Base-by-base conservation (phyloP, 23 tunicate genomes). In the Halocynthia roretzi region DNA sequence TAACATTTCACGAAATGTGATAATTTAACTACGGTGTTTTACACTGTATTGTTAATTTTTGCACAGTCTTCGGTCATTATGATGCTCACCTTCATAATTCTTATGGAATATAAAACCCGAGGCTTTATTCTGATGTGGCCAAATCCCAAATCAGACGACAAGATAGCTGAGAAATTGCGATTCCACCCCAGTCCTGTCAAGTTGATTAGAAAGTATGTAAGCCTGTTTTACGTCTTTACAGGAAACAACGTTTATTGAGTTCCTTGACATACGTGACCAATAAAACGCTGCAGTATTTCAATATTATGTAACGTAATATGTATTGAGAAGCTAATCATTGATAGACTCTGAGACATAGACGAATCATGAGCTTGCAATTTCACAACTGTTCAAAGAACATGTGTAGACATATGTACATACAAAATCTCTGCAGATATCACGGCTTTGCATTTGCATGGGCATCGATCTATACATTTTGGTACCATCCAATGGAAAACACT, bases 401-500 rank as follows among this genome's bases (percentile, higher is more conserved):
- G 63, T 14, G 17, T 58, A 58, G 2, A 14, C 63, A 58, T 58
- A 58, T 58, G 63, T n/a, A 58, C 17, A 58, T 15, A 14, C 17
- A 14, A 1, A 15, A 58, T 58, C 17, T 58, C 63, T 58, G 4
- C 75, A 92, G 98, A 78, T 96, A 96, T 61, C 99, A 96, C 67
- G 99, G 99, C 20, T 90, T 74, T 62, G 85, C 85, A 6, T 96
- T 96, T 72, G 71, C 96, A 7, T 96, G 99, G 99, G 93, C 99
- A 6, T 78, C 76, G 40, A 86, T 90, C 58, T 96, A 89, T 76
- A 96, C 99, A 22, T 96, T 96, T 65, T 96, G 99, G 99, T 96
- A 96, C 71, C 99, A 96, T 70, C 99, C 99, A 50, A 83, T 96
- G 88, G 99, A 96, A 80, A 96, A 96, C 60, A 96, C 99, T 5